Base-by-base conservation (phyloP, 2,888 invertebrate species). In the Smittia aterrima region DNA sequence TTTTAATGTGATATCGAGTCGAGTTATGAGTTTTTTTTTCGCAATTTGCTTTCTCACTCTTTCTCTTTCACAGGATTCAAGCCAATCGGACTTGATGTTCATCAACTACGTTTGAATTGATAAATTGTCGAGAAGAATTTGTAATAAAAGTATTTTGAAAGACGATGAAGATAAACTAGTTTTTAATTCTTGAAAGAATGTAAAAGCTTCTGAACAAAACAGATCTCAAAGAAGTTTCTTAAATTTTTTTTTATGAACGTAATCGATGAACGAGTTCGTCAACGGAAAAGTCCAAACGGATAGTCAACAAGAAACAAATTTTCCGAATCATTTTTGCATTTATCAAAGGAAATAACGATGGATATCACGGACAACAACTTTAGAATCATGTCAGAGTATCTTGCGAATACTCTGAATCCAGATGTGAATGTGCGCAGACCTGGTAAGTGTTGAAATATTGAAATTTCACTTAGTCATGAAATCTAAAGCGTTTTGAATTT, bases 341-440 rank as follows among this genome's bases (percentile, higher is more conserved):
- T 58, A 9, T 7, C 18, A 64, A 24, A 25, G 25, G 13, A 64
- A 64, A 27, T 25, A 64, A 25, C 20, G 27, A 97, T 97, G 96
- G 96, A 96, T 81, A 86, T 96, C 13, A 93, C 92, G 1, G 94
- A 95, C 73, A 90, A 89, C 64, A 96, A 96, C 85, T 85, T 95
- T 78, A 86, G 89, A 78, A 91, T 92, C 9, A 84, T 97, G 77
- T 90, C 92, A 67, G 89, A 90, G 78, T 96, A 94, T 83, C 86
- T 97, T 77, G 90, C 92, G 79, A 92, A 95, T 82, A 97, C 97
- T 1, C 84, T 98, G 32, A 93, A 88, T 79, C 92, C 95, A 0
- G 94, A 96, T 81, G 87, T 89, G 24, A 88, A 88, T 79, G 85
- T 92, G 75, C 86, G 97, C 77, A 87, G 93, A 81, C 92, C 94